Evolutionary conservation across 2,888 invertebrate species (phyloP).

Genomic region (Crioceris asparagi): DNA sequence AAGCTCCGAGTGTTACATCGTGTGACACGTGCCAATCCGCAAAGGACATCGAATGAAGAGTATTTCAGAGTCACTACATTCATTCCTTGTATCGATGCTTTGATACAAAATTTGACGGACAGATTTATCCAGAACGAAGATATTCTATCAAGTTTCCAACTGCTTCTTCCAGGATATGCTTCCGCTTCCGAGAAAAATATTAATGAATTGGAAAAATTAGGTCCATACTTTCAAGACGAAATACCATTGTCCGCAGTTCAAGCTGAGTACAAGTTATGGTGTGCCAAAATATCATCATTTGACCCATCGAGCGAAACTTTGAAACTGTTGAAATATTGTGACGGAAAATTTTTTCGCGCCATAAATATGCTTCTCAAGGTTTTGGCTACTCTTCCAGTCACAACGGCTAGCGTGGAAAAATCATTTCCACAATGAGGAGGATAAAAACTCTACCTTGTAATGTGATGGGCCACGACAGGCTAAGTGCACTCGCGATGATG

Average conservation of each 20-base stretch:
- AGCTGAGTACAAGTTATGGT: constrained; percentile 5
- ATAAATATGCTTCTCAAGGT: too few species aligned
- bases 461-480: too few species aligned
- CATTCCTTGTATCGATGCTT: constrained; percentile 1
- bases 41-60: not conserved
- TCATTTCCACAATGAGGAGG: too few species aligned
- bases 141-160: constrained; percentile 1
- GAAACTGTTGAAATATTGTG: not conserved
- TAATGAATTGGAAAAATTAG: constrained; percentile 1
- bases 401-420: too few species aligned
- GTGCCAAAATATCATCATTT: not conserved
- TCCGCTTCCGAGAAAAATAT: not conserved
- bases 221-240: constrained; percentile 1
- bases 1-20: constrained; percentile 3
- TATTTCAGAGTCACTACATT: constrained; percentile 1
- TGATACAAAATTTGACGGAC: not conserved
- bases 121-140: not conserved
- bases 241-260: constrained; percentile 3
- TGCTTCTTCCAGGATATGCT: constrained; percentile 4
- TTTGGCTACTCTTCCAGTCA: too few species aligned
- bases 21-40: constrained; percentile 2
- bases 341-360: not conserved
- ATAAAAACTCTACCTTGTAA: too few species aligned
- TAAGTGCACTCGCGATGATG: too few species aligned
- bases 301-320: not conserved